These are phyloP conservation scores for Calonectris borealis DNA, from an alignment of 2,113 vertebrate genomes.

Conservation along the genomic window DNA sequence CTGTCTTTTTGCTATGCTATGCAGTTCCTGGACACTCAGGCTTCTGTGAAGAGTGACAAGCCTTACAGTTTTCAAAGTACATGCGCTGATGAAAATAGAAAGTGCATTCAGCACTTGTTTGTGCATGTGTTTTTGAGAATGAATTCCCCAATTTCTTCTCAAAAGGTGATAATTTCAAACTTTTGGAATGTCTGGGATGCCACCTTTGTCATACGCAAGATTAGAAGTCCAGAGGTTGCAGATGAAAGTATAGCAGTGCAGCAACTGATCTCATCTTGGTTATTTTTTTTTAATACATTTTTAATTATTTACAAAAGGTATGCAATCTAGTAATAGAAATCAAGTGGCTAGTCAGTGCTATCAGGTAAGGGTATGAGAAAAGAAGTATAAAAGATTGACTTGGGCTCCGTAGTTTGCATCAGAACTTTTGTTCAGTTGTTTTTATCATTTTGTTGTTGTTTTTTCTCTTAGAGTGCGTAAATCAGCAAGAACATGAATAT, in stretches of 20 bases:
- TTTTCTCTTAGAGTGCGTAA: neutral
- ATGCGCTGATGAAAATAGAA: neutral
- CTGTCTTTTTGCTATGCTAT: neutral
- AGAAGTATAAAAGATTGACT: neutral
- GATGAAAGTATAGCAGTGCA: neutral
- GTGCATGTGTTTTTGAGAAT: neutral
- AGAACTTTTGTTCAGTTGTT: neutral
- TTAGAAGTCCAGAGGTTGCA: neutral
- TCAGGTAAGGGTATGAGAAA: neutral
- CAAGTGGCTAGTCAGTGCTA: neutral
- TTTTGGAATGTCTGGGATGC: neutral
- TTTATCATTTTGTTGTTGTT: neutral
- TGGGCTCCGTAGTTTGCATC: neutral
- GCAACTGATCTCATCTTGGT: neutral
- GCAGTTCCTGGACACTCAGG: neutral
- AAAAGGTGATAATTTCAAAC: neutral
- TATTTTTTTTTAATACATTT: neutral
- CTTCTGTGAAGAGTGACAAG: neutral
- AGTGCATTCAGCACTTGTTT: neutral
- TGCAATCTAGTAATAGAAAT: neutral
- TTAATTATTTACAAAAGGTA: neutral
- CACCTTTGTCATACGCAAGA: neutral
- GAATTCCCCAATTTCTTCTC: neutral
- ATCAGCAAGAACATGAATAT: neutral
- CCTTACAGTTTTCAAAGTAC: neutral